A percentile compares a stretch with the other conserved stretches of the same genome.
phyloP scores from a whole-genome alignment of 2,113 vertebrate species.

The Oncorhynchus kisutch region DNA sequence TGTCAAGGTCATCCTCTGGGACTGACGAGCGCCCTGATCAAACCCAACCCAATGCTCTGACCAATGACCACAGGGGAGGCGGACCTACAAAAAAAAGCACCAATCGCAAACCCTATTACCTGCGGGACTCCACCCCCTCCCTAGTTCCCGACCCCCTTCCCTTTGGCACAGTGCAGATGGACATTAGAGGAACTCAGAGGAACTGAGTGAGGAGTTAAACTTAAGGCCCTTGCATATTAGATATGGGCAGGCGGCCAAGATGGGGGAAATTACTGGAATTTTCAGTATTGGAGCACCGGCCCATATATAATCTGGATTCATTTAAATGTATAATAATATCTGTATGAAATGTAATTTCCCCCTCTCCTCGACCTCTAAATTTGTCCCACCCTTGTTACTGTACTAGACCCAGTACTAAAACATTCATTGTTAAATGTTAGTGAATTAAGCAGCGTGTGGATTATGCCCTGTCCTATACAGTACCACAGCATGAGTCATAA shows the following conservation, averaged over 20 bases:
- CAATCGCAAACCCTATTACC: conserved; percentile 54
- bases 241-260: not conserved
- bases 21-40: conserved; percentile 52
- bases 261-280: not conserved
- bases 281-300: not conserved
- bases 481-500: not conserved
- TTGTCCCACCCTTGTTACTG: conserved; percentile 6
- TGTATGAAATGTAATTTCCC: conserved; percentile 25
- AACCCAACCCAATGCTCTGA: not conserved
- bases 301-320: conserved; percentile 38
- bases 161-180: conserved; percentile 26
- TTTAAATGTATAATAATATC: conserved; percentile 13
- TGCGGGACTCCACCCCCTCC: conserved; percentile 13
- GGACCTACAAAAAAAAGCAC: conserved; percentile 58
- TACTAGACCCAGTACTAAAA: conserved; percentile 2
- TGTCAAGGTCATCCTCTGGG: conserved; percentile 89
- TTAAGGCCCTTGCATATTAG: not conserved
- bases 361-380: conserved; percentile 3
- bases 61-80: conserved; percentile 61
- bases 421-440: not conserved
- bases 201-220: not conserved
- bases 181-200: conserved; percentile 20
- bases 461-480: not conserved
- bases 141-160: not conserved
- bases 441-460: conserved; percentile 4